A percentile compares a stretch with the other conserved stretches of the same genome.
Conservation (phyloP, 2,113 vertebrate genomes). For the Sula dactylatra region DNA sequence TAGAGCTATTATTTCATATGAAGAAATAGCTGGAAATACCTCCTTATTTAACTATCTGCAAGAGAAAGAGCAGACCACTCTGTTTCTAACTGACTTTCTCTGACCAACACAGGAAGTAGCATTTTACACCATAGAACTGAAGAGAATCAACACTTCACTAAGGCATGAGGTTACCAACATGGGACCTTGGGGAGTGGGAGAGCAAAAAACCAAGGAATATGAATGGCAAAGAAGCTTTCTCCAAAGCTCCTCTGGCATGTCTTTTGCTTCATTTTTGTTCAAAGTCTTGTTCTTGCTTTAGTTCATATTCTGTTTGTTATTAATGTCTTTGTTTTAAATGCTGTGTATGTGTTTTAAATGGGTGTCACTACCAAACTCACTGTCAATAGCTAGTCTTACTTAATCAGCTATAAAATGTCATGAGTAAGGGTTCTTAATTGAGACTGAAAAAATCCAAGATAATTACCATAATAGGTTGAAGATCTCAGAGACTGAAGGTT, state of each 20-base stretch:
- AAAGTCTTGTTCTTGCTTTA: not conserved
- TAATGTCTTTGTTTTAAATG: not conserved
- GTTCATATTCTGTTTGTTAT: not conserved
- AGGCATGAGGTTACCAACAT: not conserved
- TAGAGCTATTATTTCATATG: not conserved
- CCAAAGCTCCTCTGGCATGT: not conserved
- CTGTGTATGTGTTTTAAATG: not conserved
- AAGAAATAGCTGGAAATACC: not conserved
- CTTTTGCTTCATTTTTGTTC: not conserved
- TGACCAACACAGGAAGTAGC: not conserved
- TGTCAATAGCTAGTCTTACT: conserved; percentile 8
- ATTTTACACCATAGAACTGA: not conserved
- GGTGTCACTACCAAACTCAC: not conserved
- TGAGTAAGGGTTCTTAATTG: not conserved
- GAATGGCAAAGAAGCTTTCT: not conserved
- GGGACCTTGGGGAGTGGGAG: not conserved
- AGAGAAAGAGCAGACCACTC: not conserved
- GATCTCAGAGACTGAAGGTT: not conserved
- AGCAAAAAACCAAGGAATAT: not conserved
- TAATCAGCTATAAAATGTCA: not conserved
- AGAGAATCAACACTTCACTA: not conserved
- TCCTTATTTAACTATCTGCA: not conserved
- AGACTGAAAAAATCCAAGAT: conserved; percentile 4
- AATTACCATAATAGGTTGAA: not conserved
- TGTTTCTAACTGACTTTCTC: not conserved